Base-by-base conservation (phyloP, 2,888 invertebrate species). In the Nowickia ferox region DNA sequence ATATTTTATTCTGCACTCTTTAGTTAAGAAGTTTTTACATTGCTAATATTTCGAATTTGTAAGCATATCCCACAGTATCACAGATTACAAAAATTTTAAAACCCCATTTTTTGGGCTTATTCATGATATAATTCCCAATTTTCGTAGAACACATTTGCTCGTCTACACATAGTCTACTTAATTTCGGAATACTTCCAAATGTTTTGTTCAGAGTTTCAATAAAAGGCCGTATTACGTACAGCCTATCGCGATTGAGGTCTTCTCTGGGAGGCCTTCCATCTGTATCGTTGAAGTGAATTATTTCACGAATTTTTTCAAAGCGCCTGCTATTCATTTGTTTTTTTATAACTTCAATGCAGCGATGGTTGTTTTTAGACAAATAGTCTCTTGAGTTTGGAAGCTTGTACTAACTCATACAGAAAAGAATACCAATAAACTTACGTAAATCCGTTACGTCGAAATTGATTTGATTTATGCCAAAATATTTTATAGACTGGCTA, bases 161-260 rank as follows among this genome's bases (percentile, higher is more conserved):
- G 61, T 61, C 61, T 42, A 61, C 61, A 61, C 59, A 59, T 42
- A 61, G 17, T 9, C 61, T 61, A 17, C 17, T 42, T 17, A 61
- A 61, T 4, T 61, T 61, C 10, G 42, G 57, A 22, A 59, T n/a
- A 38, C 6, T 4, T 1, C 11, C 38, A 59, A 59, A 59, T 11
- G 57, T 38, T 42, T 61, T 61, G 5, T 61, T 61, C 2, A 61
- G 61, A 17, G 61, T 42, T 61, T 61, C 61, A 61, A 42, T 61
- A 30, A 61, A 0, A 5, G 61, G 61, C 1, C 61, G 17, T 15
- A 61, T n/a, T 61, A 61, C 11, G 10, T 61, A 61, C 5, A 61
- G 40, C 11, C 42, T 42, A 8, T 61, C 61, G 15, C 61, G 42
- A 38, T 59, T 38, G 9, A 15, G 30, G n/a, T 59, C 38, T 9